Percentiles rank a stretch among this genome's conserved stretches.
Evolutionary conservation across 2,797 vertebrate species (phyloP).

Genomic region (Sebastolobus altivelis): DNA sequence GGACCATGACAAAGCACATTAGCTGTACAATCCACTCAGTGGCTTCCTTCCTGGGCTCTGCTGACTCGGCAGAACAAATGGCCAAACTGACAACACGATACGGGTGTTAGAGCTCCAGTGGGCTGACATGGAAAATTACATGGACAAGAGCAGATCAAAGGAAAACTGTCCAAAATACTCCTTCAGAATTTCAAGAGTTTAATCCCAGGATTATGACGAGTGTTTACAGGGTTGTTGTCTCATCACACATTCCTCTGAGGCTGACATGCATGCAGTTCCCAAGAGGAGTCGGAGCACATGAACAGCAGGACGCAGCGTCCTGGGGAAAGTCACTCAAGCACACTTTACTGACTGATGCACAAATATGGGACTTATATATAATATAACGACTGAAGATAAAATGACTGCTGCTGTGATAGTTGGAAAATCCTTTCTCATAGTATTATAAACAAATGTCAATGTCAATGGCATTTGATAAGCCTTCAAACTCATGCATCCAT

Average conservation of each 20-base stretch:
- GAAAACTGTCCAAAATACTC: background rate
- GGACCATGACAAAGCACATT: constrained; percentile 49
- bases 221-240: background rate
- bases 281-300: background rate
- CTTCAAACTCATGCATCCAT: background rate
- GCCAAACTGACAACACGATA: constrained; percentile 50
- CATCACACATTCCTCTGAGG: background rate
- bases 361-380: background rate
- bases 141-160: constrained; percentile 20
- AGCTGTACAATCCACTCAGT: background rate
- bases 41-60: constrained; percentile 47
- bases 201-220: background rate
- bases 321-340: background rate
- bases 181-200: background rate
- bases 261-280: background rate
- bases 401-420: background rate
- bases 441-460: background rate
- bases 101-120: constrained; percentile 15
- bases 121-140: constrained; percentile 25
- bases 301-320: background rate
- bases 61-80: constrained; percentile 60
- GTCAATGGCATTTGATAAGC: too few species aligned
- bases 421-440: background rate
- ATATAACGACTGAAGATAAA: background rate
- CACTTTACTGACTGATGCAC: background rate